Evolutionary conservation across 2,888 invertebrate genomes (phyloP), one percentile per base, ranked within the genome.

Genomic region (Euspilapteryx auroguttella): DNA sequence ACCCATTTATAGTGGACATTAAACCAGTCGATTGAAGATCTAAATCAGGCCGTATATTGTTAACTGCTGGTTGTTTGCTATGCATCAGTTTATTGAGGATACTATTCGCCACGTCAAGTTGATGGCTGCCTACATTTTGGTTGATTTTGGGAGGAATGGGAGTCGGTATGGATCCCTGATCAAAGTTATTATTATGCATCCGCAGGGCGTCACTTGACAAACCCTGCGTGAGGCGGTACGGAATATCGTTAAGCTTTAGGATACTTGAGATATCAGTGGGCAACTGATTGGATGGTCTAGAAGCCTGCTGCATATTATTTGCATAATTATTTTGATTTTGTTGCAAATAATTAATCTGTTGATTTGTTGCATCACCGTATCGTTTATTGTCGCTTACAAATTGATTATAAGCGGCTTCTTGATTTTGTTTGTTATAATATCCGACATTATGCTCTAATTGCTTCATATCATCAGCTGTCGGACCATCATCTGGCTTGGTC

Each of bases 1-100:
- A 63, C 3, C 76, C 78, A 41, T 78, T 73, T 12, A 78, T 66
- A 1, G 61, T 73, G 3, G 76, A 59, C 25, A 76, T 14, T 26
- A 52, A 36, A 22, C 46, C 46, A n/a, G 39, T 40, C 10, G 41
- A 35, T 42, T 63, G 59, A 13, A 50, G 29, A 28, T 71, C 63
- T 10, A 58, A 40, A 30, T 71, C 68, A 8, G 63, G 71, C 35
- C 59, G 54, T 11, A 54, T 63, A 7, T 47, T 27, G 36, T 41
- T 47, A 13, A 49, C 28, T 14, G 41, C 37, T 7, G 42, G 40
- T 39, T 55, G 62, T 40, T 69, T 73, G 36, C 51, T 59, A 21
- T 51, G 37, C 32, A 69, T 41, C 17, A 66, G 37, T 37, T 71
- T 75, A 32, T 44, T 63, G 0, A 75, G 42, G 31, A 71, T 43